These are phyloP conservation scores for Semotilus atromaculatus DNA, from an alignment of 2,797 vertebrate genomes.

Conservation along the genomic window DNA sequence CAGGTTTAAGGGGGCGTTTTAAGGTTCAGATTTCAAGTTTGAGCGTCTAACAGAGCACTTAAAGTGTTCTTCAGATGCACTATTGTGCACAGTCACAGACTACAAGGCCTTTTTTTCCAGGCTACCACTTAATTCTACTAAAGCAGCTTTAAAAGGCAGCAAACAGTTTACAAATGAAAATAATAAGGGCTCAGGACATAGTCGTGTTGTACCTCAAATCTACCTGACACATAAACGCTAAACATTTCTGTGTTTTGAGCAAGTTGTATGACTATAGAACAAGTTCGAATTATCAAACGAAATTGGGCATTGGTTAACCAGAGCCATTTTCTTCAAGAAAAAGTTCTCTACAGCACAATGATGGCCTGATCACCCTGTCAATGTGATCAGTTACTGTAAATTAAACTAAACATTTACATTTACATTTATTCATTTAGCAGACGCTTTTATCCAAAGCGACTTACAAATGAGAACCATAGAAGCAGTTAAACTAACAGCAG, in stretches of 20 bases:
- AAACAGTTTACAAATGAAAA: constrained; percentile 27
- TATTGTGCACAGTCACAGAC: not conserved
- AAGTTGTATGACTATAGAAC: not conserved
- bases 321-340: not conserved
- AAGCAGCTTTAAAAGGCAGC: not conserved
- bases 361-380: not conserved
- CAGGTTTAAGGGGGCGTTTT: not conserved
- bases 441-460: no score
- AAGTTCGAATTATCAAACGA: not conserved
- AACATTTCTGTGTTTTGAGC: not conserved
- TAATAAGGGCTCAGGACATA: constrained; percentile 12
- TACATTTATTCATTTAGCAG: no score
- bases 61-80: not conserved
- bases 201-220: not conserved
- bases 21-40: constrained; percentile 6
- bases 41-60: not conserved
- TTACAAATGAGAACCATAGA: no score
- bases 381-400: not conserved
- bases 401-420: no score
- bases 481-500: no score
- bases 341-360: not conserved
- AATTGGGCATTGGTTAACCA: not conserved
- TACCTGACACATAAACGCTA: not conserved
- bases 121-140: not conserved
- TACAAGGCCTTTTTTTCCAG: not conserved